Conservation (phyloP, 2,797 vertebrate genomes). For the Anas flavirostris region DNA sequence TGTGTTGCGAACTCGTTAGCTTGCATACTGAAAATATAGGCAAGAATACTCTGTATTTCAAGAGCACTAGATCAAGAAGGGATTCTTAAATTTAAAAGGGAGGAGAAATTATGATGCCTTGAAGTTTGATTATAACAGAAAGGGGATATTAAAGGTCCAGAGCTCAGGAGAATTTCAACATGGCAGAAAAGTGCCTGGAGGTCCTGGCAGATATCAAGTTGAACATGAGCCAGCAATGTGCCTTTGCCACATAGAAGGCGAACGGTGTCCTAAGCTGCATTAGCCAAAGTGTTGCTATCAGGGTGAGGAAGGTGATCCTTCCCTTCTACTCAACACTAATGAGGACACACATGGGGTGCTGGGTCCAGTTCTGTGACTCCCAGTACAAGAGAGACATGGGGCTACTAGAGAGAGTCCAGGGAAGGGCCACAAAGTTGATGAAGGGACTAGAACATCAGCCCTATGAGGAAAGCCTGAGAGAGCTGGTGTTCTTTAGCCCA, state of each 20-base stretch:
- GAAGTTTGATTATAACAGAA: neutral
- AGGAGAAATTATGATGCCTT: neutral
- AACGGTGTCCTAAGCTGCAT: neutral
- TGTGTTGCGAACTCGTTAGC: neutral
- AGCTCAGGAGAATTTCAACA: neutral
- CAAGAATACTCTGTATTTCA: neutral
- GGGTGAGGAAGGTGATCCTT: neutral
- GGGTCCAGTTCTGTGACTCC: neutral
- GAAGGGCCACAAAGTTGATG: neutral
- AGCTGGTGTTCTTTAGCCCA: neutral
- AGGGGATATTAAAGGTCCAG: neutral
- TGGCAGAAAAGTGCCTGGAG: neutral
- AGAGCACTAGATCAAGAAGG: neutral
- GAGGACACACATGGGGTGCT: neutral
- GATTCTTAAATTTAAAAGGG: neutral
- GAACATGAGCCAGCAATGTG: fast-evolving
- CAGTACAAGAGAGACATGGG: neutral
- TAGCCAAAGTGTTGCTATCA: neutral
- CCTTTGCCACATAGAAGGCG: neutral
- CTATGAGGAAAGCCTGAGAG: neutral
- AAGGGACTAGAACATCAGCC: neutral
- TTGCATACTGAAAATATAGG: neutral
- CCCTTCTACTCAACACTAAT: neutral
- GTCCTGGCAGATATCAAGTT: neutral
- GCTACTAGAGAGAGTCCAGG: neutral